These are phyloP conservation scores for Incurvaria masculella DNA, from an alignment of 2,888 invertebrate genomes.

Conservation along the genomic window DNA sequence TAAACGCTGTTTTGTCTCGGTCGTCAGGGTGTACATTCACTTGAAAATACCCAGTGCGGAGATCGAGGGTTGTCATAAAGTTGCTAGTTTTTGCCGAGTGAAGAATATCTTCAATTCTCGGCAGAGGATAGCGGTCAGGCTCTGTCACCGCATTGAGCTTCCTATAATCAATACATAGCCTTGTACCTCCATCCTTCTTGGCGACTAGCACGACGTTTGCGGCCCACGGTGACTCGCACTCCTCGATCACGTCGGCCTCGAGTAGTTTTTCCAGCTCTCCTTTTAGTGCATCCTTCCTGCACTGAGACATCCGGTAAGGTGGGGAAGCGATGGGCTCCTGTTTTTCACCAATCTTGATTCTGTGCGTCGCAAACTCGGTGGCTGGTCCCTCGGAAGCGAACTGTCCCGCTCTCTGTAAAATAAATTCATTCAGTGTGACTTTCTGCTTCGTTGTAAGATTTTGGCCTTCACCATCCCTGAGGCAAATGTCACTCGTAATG, in stretches of 20 bases:
- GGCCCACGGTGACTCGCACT: slow-evolving; percentile 24
- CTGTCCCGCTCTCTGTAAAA: no score
- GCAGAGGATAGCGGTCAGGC: slow-evolving; percentile 20
- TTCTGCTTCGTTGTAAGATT: no score
- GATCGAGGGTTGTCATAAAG: slow-evolving; percentile 20
- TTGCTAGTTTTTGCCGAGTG: slow-evolving; percentile 20
- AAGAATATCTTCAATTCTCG: slow-evolving; percentile 20
- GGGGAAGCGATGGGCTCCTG: slow-evolving; percentile 24
- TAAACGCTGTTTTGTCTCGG: slow-evolving; percentile 16
- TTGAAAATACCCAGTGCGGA: slow-evolving; percentile 21
- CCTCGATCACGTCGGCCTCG: slow-evolving; percentile 21
- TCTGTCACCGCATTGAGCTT: slow-evolving; percentile 21
- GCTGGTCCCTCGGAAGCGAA: slow-evolving; percentile 10
- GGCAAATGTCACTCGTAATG: no score
- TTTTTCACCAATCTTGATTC: slow-evolving; percentile 20
- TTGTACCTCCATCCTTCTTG: slow-evolving; percentile 18
- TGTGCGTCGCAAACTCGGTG: slow-evolving; percentile 17
- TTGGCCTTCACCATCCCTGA: no score
- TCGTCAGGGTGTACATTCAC: slow-evolving; percentile 14
- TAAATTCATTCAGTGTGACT: no score
- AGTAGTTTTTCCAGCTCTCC: slow-evolving; percentile 15
- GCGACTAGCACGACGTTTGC: slow-evolving; percentile 19
- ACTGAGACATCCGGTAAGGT: slow-evolving; percentile 23
- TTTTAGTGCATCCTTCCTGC: slow-evolving; percentile 18
- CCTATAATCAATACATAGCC: slow-evolving; percentile 22